phyloP scores from a whole-genome alignment of 2,888 invertebrate genomes.

The Neelides folsomi region DNA sequence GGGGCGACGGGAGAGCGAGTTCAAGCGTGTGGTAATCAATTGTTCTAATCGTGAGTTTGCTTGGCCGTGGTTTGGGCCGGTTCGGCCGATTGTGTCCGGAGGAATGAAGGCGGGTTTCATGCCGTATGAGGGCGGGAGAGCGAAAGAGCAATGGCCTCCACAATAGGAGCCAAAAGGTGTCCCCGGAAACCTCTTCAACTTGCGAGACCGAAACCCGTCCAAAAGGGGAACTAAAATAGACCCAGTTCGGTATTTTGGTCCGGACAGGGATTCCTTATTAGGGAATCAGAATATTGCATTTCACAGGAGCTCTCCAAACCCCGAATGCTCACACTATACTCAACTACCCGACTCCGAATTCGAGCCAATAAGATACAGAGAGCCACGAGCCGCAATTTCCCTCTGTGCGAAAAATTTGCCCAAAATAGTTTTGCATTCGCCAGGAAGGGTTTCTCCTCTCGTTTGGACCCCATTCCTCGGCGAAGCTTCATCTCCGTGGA shows the following conservation, averaged over 20 bases:
- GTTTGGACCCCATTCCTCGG: neutral
- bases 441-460: constrained; percentile 11
- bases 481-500: neutral
- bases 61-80: no score
- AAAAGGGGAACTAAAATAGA: constrained; percentile 24
- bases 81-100: no score
- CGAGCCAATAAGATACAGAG: neutral
- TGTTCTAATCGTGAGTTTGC: no score
- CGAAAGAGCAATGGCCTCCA: no score
- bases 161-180: no score
- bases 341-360: neutral
- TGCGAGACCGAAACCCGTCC: constrained; percentile 7
- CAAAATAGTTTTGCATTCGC: constrained; percentile 27
- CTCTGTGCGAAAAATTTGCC: constrained; percentile 28
- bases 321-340: no score
- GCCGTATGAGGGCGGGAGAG: no score
- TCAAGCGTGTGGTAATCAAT: no score
- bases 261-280: constrained; percentile 19
- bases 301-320: constrained; percentile 8
- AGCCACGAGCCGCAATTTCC: neutral
- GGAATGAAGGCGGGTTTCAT: no score
- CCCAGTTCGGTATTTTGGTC: constrained; percentile 22
- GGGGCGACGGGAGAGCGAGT: no score
- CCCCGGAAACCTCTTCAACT: no score
- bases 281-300: constrained; percentile 24